These are phyloP conservation scores for Drosophila planitibia DNA, from an alignment of 2,888 invertebrate genomes.

Conservation along the genomic window DNA sequence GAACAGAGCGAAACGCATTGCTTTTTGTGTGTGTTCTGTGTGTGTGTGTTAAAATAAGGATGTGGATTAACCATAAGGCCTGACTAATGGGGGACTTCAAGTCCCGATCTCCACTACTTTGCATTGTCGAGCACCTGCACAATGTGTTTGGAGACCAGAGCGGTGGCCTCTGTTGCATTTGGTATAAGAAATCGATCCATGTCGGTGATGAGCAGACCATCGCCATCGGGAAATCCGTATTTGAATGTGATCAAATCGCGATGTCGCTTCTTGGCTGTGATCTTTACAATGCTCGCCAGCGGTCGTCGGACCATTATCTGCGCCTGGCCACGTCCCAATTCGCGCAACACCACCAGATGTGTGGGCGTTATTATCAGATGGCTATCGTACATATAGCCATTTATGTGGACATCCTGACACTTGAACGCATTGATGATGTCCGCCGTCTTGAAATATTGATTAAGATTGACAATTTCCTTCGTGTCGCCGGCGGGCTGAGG, in stretches of 20 bases:
- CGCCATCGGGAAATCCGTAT: conserved; percentile 94
- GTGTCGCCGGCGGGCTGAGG: conserved; percentile 87
- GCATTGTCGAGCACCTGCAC: conserved; percentile 86
- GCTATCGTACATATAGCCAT: conserved; percentile 95
- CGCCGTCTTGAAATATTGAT: conserved; percentile 92
- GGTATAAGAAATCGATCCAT: conserved; percentile 97
- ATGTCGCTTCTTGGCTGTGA: conserved; percentile 97
- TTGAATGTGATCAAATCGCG: conserved; percentile 99
- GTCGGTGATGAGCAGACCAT: conserved; percentile 92
- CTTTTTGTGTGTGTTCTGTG: conserved; percentile 39
- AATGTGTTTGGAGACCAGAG: conserved; percentile 95
- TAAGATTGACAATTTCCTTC: conserved; percentile 92
- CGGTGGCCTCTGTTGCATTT: conserved; percentile 95
- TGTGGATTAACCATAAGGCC: conserved; percentile 6
- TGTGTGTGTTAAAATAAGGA: conserved; percentile 33
- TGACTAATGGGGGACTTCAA: conserved; percentile 19
- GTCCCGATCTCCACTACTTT: conserved; percentile 70
- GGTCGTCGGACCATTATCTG: conserved; percentile 95
- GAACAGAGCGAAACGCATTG: conserved; percentile 51
- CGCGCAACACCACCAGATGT: conserved; percentile 94
- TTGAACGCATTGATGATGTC: conserved; percentile 94
- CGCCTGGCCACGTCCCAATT: conserved; percentile 90
- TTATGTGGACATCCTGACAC: conserved; percentile 96
- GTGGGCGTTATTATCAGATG: conserved; percentile 94
- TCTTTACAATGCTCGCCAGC: conserved; percentile 96